Evolutionary conservation across 1,140 invertebrate species (phyloP).

Genomic region (Chrysomallon squamiferum): DNA sequence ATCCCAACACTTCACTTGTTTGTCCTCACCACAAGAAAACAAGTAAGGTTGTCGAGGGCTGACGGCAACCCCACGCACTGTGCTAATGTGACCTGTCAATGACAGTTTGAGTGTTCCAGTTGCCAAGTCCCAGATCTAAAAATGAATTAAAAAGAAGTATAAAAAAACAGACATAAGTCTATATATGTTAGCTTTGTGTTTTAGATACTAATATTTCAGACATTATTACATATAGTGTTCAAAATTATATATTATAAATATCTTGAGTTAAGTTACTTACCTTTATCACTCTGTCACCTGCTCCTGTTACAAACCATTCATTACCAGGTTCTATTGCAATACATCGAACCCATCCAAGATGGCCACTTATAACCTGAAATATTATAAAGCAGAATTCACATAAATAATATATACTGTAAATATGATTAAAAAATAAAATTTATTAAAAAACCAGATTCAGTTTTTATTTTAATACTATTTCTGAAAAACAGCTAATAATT

Average conservation of each 20-base stretch:
- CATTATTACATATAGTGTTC: no score
- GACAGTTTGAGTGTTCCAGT: slow-evolving; percentile 95
- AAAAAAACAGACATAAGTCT: no score
- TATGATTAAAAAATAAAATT: no score
- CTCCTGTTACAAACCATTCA: slow-evolving; percentile 92
- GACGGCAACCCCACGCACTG: slow-evolving; percentile 93
- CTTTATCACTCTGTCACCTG: slow-evolving; percentile 97
- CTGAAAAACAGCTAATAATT: no score
- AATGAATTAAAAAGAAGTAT: no score
- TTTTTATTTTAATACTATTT: no score
- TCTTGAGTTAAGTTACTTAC: slow-evolving; percentile 64
- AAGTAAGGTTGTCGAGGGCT: slow-evolving; percentile 95
- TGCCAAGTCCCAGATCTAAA: slow-evolving; percentile 96
- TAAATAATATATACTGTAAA: neutral
- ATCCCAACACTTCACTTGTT: slow-evolving; percentile 99
- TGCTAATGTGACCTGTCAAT: slow-evolving; percentile 97
- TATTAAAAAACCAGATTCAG: no score
- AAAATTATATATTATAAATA: no score
- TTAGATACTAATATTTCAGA: no score
- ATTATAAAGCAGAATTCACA: neutral
- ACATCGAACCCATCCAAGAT: slow-evolving; percentile 98
- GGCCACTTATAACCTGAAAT: slow-evolving; percentile 85
- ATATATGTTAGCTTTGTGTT: no score
- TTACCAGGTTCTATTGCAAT: slow-evolving; percentile 97
- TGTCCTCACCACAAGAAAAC: slow-evolving; percentile 98